A percentile compares a stretch with the other conserved stretches of the same genome.
Conservation (phyloP, 2,113 vertebrate species). For the Gymnarchus niloticus region DNA sequence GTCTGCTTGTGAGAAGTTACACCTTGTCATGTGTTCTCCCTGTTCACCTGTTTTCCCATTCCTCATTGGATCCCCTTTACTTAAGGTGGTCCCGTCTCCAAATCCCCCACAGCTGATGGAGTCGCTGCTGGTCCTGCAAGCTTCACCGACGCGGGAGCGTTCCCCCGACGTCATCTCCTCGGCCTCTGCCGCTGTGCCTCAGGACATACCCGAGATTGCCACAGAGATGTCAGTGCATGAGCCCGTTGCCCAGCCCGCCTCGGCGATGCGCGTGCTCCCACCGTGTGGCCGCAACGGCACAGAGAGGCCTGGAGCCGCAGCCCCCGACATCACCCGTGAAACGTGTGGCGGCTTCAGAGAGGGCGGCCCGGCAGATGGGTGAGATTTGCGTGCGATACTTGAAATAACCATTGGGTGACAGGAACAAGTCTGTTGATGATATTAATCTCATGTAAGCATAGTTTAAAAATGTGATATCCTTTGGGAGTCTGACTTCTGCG, state of each 20-base stretch:
- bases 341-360: slow-evolving; percentile 79
- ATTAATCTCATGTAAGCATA: no score
- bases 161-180: slow-evolving; percentile 97
- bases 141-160: slow-evolving; percentile 85
- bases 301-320: slow-evolving; percentile 80
- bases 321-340: slow-evolving; percentile 93
- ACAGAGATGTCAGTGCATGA: slow-evolving; percentile 81
- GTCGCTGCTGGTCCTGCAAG: slow-evolving; percentile 73
- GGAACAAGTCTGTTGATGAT: no score
- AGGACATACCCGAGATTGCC: slow-evolving; percentile 93
- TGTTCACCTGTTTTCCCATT: not conserved
- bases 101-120: slow-evolving; percentile 70
- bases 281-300: slow-evolving; percentile 62
- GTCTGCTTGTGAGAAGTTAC: not conserved
- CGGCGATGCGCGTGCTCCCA: slow-evolving; percentile 82
- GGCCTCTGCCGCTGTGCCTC: slow-evolving; percentile 88
- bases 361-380: slow-evolving; percentile 63
- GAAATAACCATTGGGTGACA: no score
- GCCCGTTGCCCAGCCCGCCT: slow-evolving; percentile 70
- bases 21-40: not conserved
- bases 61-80: not conserved
- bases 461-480: no score
- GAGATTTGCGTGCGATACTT: not conserved
- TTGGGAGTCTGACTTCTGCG: no score
- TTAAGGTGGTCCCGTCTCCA: slow-evolving; percentile 57